Evolutionary conservation across 2,113 vertebrate species (phyloP).

Genomic region (Heterocephalus glaber): DNA sequence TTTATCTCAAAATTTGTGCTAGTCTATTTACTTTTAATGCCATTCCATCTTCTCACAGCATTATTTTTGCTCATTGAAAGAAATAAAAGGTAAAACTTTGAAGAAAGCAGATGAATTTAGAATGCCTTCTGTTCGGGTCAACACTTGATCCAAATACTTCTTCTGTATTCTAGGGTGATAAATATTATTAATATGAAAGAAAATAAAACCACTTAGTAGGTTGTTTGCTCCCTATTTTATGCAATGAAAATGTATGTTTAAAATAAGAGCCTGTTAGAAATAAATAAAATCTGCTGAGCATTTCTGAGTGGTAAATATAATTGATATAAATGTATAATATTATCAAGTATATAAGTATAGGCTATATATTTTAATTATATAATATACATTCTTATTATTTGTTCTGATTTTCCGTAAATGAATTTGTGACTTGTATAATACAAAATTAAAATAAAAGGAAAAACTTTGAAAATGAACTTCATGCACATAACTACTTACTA

Average conservation of each 20-base stretch:
- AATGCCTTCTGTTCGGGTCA: neutral
- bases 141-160: slow-evolving; percentile 2
- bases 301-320: neutral
- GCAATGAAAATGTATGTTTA: neutral
- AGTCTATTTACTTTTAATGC: neutral
- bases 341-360: neutral
- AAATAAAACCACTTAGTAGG: neutral
- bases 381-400: neutral
- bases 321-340: neutral
- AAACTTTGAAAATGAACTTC: slow-evolving; percentile 9
- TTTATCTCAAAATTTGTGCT: neutral
- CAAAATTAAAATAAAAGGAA: slow-evolving; percentile 1
- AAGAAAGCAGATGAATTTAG: slow-evolving; percentile 19
- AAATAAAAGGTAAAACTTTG: neutral
- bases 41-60: neutral
- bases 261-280: neutral
- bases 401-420: slow-evolving; percentile 43
- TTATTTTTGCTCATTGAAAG: neutral
- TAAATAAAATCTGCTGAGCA: neutral
- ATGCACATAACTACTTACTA: neutral
- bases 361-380: neutral
- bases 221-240: neutral
- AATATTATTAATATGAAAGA: neutral
- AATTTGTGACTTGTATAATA: neutral
- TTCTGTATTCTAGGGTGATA: neutral